phyloP scores from a whole-genome alignment of 1,140 invertebrate genomes.

The Brachystomella parvula region DNA sequence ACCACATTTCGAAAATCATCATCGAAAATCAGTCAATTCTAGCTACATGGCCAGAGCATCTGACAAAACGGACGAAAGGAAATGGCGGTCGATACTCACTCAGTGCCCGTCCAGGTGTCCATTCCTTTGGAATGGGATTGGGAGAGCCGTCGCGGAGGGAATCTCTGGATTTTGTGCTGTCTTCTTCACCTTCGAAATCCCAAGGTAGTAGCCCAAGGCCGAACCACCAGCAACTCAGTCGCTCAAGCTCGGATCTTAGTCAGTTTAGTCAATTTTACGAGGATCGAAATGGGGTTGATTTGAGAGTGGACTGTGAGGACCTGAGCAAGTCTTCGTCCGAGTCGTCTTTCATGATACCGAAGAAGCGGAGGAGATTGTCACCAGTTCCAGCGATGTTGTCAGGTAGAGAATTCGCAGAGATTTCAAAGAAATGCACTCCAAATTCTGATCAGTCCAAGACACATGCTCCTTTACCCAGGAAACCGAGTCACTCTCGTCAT shows the following conservation, averaged over 20 bases:
- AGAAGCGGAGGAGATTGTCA: slow-evolving; percentile 31
- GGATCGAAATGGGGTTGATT: not conserved
- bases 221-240: not conserved
- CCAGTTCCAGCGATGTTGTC: slow-evolving; percentile 31
- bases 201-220: not conserved
- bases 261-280: slow-evolving; percentile 4
- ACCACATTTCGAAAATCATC: slow-evolving; percentile 36
- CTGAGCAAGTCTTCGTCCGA: not conserved
- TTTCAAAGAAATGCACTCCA: slow-evolving; percentile 16
- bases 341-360: slow-evolving; percentile 28
- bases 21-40: slow-evolving; percentile 36
- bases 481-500: not conserved
- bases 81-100: not conserved
- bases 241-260: not conserved
- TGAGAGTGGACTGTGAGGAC: not conserved
- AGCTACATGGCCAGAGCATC: slow-evolving; percentile 32
- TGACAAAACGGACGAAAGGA: slow-evolving; percentile 29
- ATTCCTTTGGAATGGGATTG: slow-evolving; percentile 1
- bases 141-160: not conserved
- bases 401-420: slow-evolving; percentile 35
- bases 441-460: not conserved
- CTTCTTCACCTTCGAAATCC: not conserved
- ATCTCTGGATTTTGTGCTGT: not conserved
- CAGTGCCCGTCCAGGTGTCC: not conserved
- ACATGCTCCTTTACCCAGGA: slow-evolving; percentile 9